These are phyloP conservation scores for Agrilus mali DNA, from an alignment of 2,888 invertebrate genomes.

Conservation along the genomic window DNA sequence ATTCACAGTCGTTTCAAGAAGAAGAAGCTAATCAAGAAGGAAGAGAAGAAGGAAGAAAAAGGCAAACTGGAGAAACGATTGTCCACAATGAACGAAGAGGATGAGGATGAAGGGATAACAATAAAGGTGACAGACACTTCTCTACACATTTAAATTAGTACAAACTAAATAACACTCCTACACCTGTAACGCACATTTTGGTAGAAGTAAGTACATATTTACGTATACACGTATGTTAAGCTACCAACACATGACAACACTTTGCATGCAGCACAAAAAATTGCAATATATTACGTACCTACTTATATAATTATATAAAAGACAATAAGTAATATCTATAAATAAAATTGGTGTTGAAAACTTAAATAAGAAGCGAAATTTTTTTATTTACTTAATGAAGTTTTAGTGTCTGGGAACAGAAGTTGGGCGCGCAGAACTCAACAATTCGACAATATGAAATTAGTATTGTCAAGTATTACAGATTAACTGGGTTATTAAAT, in stretches of 20 bases:
- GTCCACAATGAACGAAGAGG: conserved; percentile 79
- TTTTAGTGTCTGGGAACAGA: too few species aligned
- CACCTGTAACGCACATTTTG: conserved; percentile 3
- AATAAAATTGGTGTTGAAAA: too few species aligned
- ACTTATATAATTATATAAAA: too few species aligned
- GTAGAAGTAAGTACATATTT: not conserved
- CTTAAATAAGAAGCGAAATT: too few species aligned
- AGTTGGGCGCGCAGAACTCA: too few species aligned
- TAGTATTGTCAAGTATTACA: too few species aligned
- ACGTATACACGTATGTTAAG: not conserved
- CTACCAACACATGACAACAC: not conserved
- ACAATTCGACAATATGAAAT: too few species aligned
- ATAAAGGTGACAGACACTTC: conserved; percentile 43
- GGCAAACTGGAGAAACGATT: conserved; percentile 46
- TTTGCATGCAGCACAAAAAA: conserved; percentile 1
- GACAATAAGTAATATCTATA: not conserved
- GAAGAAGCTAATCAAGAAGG: conserved; percentile 59
- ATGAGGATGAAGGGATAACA: conserved; percentile 60
- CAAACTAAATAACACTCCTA: conserved; percentile 5
- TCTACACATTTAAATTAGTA: conserved; percentile 12
- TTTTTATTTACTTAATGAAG: too few species aligned
- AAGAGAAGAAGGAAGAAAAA: conserved; percentile 42
- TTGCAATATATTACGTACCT: not conserved
- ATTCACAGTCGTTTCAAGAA: conserved; percentile 36
- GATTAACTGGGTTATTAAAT: too few species aligned